Evolutionary conservation across 2,113 vertebrate species (phyloP).

Genomic region (Malurus alboscapulatus): DNA sequence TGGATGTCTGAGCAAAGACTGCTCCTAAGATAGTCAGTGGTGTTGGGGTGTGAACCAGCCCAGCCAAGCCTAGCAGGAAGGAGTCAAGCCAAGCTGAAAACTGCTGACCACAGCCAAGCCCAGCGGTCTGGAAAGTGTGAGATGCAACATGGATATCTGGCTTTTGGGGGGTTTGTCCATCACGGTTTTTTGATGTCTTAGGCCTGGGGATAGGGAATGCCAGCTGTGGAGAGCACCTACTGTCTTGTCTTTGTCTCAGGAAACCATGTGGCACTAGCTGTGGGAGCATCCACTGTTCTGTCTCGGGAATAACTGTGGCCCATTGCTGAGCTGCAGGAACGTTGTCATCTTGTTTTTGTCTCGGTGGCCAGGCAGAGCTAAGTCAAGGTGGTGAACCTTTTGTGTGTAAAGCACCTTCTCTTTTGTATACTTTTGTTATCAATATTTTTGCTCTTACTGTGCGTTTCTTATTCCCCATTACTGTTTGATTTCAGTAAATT

Average conservation of each 20-base stretch:
- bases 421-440: background rate
- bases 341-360: background rate
- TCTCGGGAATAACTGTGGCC: accelerated
- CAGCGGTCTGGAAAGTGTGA: background rate
- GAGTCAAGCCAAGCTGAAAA: accelerated
- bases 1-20: background rate
- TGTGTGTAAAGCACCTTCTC: background rate
- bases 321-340: background rate
- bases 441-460: background rate
- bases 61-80: background rate
- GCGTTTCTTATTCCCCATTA: background rate
- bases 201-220: background rate
- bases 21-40: background rate
- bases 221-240: background rate
- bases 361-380: background rate
- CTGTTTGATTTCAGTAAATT: background rate
- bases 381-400: background rate
- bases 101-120: background rate
- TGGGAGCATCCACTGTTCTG: background rate
- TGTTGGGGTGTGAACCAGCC: background rate
- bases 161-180: background rate
- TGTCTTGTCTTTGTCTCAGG: background rate
- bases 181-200: background rate
- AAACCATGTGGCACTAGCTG: background rate
- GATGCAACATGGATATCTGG: background rate